Evolutionary conservation across 2,797 vertebrate species (phyloP).

Genomic region (Neosilurus mollespiculum): DNA sequence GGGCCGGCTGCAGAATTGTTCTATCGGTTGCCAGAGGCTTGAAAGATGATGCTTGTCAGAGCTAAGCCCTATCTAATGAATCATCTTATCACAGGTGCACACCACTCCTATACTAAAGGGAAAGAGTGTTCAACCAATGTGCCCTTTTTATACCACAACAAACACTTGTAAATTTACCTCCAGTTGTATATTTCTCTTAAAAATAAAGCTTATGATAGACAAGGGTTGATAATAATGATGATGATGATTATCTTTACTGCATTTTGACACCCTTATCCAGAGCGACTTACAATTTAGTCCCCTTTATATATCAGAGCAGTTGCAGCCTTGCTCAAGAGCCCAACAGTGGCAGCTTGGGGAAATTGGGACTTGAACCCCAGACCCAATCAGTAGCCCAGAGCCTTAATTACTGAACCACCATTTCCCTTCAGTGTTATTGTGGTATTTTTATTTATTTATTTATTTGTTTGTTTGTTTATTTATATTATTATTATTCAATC

Average conservation of each 20-base stretch:
- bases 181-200: constrained; percentile 74
- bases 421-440: too few relatives aligned
- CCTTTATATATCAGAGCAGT: too few relatives aligned
- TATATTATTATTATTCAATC: too few relatives aligned
- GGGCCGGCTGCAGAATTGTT: constrained; percentile 91
- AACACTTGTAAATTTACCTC: constrained; percentile 89
- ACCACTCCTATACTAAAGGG: constrained; percentile 90
- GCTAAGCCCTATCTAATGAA: constrained; percentile 94
- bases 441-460: too few relatives aligned
- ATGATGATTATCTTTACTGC: not conserved
- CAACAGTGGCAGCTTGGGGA: too few relatives aligned
- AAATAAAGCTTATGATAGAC: constrained; percentile 27
- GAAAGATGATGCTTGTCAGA: constrained; percentile 99
- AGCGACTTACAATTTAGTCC: too few relatives aligned
- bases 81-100: constrained; percentile 99
- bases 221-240: not conserved
- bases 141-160: constrained; percentile 87
- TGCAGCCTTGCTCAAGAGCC: too few relatives aligned
- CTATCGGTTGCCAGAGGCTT: constrained; percentile 95
- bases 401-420: too few relatives aligned
- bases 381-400: too few relatives aligned
- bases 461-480: too few relatives aligned
- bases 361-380: too few relatives aligned
- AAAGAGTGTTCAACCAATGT: constrained; percentile 86
- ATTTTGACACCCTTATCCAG: too few relatives aligned